Conservation (phyloP, 2,113 vertebrate species). For the Zonotrichia leucophrys region DNA sequence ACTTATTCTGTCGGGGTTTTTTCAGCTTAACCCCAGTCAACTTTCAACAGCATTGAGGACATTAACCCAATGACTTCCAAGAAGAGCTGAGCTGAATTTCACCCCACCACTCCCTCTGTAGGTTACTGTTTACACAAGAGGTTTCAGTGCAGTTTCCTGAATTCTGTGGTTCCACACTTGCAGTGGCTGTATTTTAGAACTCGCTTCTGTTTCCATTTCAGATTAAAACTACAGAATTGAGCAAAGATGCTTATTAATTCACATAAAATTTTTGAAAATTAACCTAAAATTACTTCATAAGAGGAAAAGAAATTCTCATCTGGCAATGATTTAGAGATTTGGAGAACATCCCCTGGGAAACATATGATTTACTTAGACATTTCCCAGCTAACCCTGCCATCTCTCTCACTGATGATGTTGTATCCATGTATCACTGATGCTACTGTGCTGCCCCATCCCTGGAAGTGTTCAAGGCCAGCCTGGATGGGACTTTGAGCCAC, state of each 20-base stretch:
- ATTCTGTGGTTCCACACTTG: background rate
- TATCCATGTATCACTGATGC: background rate
- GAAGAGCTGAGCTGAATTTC: background rate
- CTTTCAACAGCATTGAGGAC: background rate
- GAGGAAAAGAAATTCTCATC: background rate
- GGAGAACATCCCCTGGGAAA: background rate
- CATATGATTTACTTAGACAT: background rate
- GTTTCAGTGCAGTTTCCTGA: background rate
- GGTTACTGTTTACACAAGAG: background rate
- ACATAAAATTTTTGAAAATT: background rate
- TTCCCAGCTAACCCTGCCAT: background rate
- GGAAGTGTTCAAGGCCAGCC: background rate
- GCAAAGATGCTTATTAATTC: background rate
- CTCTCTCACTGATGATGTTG: background rate
- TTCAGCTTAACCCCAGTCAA: background rate
- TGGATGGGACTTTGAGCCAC: background rate
- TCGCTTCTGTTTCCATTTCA: background rate
- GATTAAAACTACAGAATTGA: background rate
- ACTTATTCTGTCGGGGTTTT: background rate
- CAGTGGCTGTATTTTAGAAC: background rate
- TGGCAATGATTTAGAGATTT: background rate
- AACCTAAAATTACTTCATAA: background rate
- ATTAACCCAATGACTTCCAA: background rate
- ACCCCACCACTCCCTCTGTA: background rate
- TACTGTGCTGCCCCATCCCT: background rate